A percentile compares a stretch with the other conserved stretches of the same genome.
Evolutionary conservation across 2,113 vertebrate genomes (phyloP).

Genomic region (Eupsittula cactorum): DNA sequence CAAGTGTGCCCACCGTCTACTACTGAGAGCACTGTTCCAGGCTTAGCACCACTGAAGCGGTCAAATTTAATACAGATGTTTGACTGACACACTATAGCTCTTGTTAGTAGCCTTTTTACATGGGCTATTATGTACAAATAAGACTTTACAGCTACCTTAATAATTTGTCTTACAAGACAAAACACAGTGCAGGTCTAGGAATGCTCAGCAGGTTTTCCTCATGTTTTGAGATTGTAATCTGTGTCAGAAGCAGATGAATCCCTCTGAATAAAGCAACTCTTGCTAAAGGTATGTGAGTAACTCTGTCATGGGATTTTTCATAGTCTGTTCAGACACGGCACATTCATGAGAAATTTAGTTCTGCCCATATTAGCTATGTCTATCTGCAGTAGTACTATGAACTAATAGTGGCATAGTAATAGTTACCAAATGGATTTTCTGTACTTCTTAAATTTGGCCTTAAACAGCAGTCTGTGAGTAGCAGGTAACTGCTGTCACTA

Average conservation of each 20-base stretch:
- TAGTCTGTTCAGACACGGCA: neutral
- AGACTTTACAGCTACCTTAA: neutral
- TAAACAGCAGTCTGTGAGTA: neutral
- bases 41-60: neutral
- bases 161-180: neutral
- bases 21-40: neutral
- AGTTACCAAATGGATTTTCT: neutral
- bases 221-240: neutral
- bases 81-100: neutral
- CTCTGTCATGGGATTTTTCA: neutral
- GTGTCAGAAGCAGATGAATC: neutral
- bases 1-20: neutral
- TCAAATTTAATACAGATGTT: constrained; percentile 49
- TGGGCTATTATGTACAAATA: neutral
- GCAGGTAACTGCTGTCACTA: neutral
- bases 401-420: neutral
- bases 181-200: neutral
- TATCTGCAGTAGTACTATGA: neutral
- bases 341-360: neutral
- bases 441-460: neutral
- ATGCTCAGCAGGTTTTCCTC: neutral
- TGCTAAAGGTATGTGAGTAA: neutral
- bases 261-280: neutral
- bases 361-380: neutral
- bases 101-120: neutral